Percentiles rank a stretch among this genome's conserved stretches.
These are phyloP conservation scores for Nymphicus hollandicus DNA, from an alignment of 2,113 vertebrate genomes.

Conservation along the genomic window DNA sequence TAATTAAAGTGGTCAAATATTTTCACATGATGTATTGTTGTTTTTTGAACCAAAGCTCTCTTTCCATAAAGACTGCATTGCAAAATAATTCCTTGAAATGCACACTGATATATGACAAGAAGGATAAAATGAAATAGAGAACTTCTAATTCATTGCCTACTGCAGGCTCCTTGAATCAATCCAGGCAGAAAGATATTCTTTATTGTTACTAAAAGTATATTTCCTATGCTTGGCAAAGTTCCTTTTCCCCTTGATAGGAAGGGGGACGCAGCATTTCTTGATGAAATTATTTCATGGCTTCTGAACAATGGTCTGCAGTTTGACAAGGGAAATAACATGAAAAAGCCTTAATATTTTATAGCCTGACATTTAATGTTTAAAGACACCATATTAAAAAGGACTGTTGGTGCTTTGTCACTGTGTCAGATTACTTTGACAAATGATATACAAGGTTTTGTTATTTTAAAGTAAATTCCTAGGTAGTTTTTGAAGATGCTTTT, in stretches of 20 bases:
- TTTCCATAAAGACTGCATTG: neutral
- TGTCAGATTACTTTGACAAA: neutral
- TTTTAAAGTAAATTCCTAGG: neutral
- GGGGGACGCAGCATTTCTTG: neutral
- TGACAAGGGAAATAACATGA: neutral
- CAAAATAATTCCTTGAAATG: constrained; percentile 16
- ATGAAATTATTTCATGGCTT: neutral
- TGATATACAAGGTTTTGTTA: neutral
- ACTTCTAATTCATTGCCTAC: neutral
- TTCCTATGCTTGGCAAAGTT: neutral
- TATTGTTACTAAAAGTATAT: neutral
- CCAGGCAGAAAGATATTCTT: neutral
- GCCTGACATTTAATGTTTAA: neutral
- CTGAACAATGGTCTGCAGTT: neutral
- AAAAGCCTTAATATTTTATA: neutral
- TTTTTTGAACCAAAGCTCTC: constrained; percentile 44
- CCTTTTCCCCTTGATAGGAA: neutral
- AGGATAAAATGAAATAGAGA: neutral
- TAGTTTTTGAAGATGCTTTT: neutral
- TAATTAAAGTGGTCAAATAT: constrained; percentile 46
- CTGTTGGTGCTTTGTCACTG: neutral
- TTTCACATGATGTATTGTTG: neutral
- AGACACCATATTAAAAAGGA: neutral
- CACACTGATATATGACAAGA: neutral
- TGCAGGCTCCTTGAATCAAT: neutral